These are phyloP conservation scores for Anthonomus grandis DNA, from an alignment of 1,140 invertebrate species.

Conservation along the genomic window DNA sequence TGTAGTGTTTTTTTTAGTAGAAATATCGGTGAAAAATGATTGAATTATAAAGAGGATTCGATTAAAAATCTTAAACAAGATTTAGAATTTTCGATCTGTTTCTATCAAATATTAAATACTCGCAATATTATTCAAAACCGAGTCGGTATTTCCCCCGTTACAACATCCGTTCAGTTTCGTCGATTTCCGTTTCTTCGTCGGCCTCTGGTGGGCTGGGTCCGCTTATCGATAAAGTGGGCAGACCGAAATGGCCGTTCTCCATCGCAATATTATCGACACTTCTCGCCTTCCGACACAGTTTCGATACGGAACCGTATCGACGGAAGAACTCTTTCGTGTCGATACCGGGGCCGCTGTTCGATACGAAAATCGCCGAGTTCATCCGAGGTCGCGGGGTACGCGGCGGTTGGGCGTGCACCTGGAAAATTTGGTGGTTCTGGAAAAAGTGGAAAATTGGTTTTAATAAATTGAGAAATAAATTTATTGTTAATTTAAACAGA, in stretches of 20 bases:
- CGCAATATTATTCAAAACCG: no score
- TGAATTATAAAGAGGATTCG: no score
- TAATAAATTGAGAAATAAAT: no score
- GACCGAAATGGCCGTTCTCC: conserved; percentile 59
- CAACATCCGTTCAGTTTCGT: conserved; percentile 5
- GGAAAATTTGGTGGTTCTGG: no score
- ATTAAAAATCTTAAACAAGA: no score
- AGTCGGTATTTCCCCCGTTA: no score
- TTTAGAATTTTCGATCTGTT: no score
- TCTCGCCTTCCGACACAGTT: conserved; percentile 71
- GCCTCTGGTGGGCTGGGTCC: conserved; percentile 69
- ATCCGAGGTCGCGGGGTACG: conserved; percentile 65
- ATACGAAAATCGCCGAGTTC: conserved; percentile 72
- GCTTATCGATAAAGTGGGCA: conserved; percentile 72
- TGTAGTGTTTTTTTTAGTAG: no score
- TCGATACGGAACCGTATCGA: conserved; percentile 72
- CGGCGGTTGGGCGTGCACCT: conserved; percentile 41
- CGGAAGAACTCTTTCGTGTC: conserved; percentile 72
- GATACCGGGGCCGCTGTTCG: conserved; percentile 69
- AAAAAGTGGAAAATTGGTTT: no score
- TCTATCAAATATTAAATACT: no score
- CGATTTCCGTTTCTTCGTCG: conserved; percentile 1
- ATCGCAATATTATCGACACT: conserved; percentile 65
- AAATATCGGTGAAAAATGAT: no score
- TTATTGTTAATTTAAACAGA: no score